Base-by-base conservation (phyloP, 2,797 vertebrate genomes). In the Poecilia picta region DNA sequence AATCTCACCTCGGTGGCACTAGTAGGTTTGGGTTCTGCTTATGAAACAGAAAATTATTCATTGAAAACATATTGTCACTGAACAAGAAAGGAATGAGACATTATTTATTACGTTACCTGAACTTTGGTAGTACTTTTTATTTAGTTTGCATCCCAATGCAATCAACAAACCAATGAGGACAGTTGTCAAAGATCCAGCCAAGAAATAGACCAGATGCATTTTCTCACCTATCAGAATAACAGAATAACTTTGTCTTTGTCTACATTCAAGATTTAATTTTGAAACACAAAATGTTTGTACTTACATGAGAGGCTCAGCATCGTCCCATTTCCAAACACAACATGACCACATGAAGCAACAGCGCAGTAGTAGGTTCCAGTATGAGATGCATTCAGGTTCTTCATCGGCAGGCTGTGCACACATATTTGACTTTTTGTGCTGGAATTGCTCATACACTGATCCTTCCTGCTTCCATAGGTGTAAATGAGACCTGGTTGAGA, bases 331-430 rank as follows among this genome's bases (percentile, higher is more conserved):
- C 86, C 87, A 84, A 90, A 86, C 49, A 92, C 25, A 8, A 93
- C 72, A 49, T 59, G 76, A 55, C 88, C 89, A 87, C 93, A 93
- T 8, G 80, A 83, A 25, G 74, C 81, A 5, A 92, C 83, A 73
- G 90, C 83, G 39, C 92, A 94, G 78, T 66, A 23, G 62, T 90
- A 77, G 71, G 53, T 87, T 41, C 45, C 91, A 74, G 51, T 20
- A 41, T 80, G 25, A 2, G 4, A 31, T 23, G 46, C 28, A 84
- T 57, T 31, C 36, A 55, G 31, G 15, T 66, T 36, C 33, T 66
- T 11, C 18, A 66, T 25, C 1, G 57, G 75, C 2, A 88, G 28
- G 74, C 72, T 74, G 79, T 79, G 81, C 49, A 33, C 66, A 80
- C 82, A 84, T n/a, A 28, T 45, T 36, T 0, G 41, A 33, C 6